These are phyloP conservation scores for Aphodius granarius DNA, from an alignment of 2,888 invertebrate genomes.

Conservation along the genomic window DNA sequence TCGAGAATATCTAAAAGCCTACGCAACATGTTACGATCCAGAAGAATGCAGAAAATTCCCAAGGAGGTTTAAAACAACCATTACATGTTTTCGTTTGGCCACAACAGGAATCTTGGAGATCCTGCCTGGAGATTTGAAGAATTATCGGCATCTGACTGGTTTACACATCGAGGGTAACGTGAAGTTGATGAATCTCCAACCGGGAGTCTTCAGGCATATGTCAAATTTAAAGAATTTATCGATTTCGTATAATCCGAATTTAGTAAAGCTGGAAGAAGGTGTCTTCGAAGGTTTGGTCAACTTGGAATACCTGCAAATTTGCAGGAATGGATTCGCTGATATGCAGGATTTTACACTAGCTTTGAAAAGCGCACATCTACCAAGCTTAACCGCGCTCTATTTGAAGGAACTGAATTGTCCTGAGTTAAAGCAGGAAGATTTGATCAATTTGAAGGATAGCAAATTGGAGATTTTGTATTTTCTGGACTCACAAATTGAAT, in stretches of 20 bases:
- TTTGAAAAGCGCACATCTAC: slow-evolving; percentile 53
- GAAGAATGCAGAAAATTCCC: slow-evolving; percentile 58
- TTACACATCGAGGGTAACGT: slow-evolving; percentile 61
- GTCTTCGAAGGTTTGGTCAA: slow-evolving; percentile 58
- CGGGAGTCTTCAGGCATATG: slow-evolving; percentile 57
- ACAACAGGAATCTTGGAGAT: slow-evolving; percentile 57
- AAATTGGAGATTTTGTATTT: slow-evolving; percentile 55
- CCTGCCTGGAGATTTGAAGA: slow-evolving; percentile 52
- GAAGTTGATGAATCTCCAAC: slow-evolving; percentile 55
- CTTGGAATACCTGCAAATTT: slow-evolving; percentile 56
- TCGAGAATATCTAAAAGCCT: slow-evolving; percentile 49
- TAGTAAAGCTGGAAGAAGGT: slow-evolving; percentile 53
- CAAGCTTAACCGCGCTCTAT: slow-evolving; percentile 55
- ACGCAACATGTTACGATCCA: slow-evolving; percentile 59
- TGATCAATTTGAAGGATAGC: slow-evolving; percentile 55
- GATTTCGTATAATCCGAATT: slow-evolving; percentile 59
- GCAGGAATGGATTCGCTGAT: slow-evolving; percentile 59
- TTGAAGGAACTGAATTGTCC: slow-evolving; percentile 60
- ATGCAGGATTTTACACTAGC: slow-evolving; percentile 54
- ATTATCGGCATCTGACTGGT: slow-evolving; percentile 48
- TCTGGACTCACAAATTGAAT: slow-evolving; percentile 58
- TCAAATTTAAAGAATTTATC: slow-evolving; percentile 57
- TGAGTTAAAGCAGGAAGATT: slow-evolving; percentile 53
- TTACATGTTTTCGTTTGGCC: slow-evolving; percentile 55
- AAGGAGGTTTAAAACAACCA: slow-evolving; percentile 52